Conservation (phyloP, 2,797 vertebrate species). For the Crypturellus tataupa region DNA sequence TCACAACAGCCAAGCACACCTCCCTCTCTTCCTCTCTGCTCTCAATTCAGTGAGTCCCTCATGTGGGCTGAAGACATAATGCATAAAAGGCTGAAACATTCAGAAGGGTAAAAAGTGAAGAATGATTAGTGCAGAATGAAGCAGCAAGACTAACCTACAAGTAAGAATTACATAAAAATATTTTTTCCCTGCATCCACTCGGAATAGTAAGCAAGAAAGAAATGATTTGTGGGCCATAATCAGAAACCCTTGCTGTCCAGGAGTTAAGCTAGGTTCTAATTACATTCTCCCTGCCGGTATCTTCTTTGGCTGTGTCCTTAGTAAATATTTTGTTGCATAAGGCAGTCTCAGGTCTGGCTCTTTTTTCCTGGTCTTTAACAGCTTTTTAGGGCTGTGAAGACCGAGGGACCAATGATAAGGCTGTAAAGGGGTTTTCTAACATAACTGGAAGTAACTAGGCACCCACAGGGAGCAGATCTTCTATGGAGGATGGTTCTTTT, state of each 20-base stretch:
- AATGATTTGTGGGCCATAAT: background rate
- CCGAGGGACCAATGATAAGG: background rate
- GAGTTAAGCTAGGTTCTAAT: background rate
- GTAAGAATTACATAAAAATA: background rate
- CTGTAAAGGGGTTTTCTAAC: background rate
- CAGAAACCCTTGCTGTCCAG: background rate
- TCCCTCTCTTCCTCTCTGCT: background rate
- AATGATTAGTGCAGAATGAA: background rate
- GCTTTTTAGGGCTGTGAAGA: background rate
- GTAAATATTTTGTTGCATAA: background rate
- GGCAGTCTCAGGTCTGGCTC: background rate
- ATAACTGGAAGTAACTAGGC: constrained; percentile 26
- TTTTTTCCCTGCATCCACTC: background rate
- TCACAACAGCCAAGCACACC: background rate
- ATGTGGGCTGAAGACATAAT: background rate
- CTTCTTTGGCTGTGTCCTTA: background rate
- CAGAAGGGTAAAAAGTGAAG: background rate
- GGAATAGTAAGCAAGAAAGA: constrained; percentile 3
- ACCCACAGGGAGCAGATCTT: constrained; percentile 11
- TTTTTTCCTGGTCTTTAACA: background rate
- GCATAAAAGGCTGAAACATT: background rate
- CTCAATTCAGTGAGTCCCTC: background rate
- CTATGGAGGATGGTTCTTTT: constrained; percentile 5
- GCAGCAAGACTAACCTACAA: background rate
- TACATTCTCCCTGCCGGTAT: accelerated